Percentiles rank a stretch among this genome's conserved stretches.
Conservation (phyloP, 35 echinoderm and acorn worm genomes). For the Lytechinus pictus region DNA sequence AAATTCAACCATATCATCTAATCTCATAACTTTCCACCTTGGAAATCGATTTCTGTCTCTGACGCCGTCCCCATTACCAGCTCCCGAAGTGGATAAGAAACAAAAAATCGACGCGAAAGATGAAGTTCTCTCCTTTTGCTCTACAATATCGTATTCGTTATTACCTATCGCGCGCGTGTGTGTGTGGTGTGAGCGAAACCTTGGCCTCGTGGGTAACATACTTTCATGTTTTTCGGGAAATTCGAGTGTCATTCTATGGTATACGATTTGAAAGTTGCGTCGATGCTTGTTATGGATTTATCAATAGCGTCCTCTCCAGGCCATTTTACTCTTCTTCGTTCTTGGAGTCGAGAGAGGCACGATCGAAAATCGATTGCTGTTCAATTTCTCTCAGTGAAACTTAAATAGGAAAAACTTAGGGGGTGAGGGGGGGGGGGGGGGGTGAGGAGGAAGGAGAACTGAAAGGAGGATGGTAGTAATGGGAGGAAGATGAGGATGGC, state of each 20-base stretch:
- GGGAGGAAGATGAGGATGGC: background rate
- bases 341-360: background rate
- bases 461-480: background rate
- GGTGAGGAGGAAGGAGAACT: background rate
- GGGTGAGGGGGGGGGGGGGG: background rate
- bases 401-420: background rate
- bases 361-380: background rate
- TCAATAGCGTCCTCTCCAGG: background rate
- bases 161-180: background rate
- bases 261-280: background rate
- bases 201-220: background rate
- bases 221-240: background rate
- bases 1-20: background rate
- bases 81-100: background rate
- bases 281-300: background rate
- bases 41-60: background rate
- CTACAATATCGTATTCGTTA: background rate
- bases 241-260: background rate
- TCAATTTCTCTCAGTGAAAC: background rate
- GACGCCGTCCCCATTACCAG: background rate
- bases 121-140: background rate
- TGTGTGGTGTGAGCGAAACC: background rate
- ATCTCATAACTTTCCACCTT: conserved; percentile 18
- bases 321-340: background rate
- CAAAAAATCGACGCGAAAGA: background rate